phyloP scores from a whole-genome alignment of 2,797 vertebrate species.

The Harpagifer antarcticus region DNA sequence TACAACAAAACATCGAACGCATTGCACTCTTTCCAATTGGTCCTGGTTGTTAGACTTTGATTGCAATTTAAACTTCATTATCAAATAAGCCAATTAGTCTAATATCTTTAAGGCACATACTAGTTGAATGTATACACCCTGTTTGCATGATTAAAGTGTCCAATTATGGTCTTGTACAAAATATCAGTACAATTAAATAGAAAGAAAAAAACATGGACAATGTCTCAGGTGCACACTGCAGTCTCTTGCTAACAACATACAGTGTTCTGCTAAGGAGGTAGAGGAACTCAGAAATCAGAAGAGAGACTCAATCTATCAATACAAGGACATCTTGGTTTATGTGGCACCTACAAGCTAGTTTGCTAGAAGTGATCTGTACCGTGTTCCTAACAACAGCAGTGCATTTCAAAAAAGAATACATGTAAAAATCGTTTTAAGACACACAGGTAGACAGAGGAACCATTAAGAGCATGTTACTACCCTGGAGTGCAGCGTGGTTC shows the following conservation, averaged over 20 bases:
- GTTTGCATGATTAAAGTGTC: conserved; percentile 12
- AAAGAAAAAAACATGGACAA: background rate
- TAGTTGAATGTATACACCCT: background rate
- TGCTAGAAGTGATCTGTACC: conserved; percentile 1
- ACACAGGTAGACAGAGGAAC: conserved; percentile 11
- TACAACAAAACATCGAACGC: conserved; percentile 18
- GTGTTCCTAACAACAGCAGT: conserved; percentile 2
- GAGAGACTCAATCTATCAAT: conserved; percentile 6
- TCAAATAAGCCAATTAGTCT: background rate
- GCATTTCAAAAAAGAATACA: conserved; percentile 15
- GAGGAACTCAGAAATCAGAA: background rate
- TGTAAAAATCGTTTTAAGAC: conserved; percentile 7
- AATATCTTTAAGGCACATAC: conserved; percentile 59
- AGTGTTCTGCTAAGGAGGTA: conserved; percentile 38
- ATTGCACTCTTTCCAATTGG: background rate
- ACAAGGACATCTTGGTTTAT: conserved; percentile 6
- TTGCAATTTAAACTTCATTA: background rate
- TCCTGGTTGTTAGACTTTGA: background rate
- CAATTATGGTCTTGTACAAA: background rate
- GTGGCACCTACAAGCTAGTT: conserved; percentile 7
- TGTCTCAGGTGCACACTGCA: background rate
- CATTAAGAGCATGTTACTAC: background rate
- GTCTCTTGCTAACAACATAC: conserved; percentile 6
- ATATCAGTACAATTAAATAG: background rate
- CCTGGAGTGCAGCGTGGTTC: conserved; percentile 50